phyloP scores from a whole-genome alignment of 2,113 vertebrate genomes.

The Entelurus aequoreus region DNA sequence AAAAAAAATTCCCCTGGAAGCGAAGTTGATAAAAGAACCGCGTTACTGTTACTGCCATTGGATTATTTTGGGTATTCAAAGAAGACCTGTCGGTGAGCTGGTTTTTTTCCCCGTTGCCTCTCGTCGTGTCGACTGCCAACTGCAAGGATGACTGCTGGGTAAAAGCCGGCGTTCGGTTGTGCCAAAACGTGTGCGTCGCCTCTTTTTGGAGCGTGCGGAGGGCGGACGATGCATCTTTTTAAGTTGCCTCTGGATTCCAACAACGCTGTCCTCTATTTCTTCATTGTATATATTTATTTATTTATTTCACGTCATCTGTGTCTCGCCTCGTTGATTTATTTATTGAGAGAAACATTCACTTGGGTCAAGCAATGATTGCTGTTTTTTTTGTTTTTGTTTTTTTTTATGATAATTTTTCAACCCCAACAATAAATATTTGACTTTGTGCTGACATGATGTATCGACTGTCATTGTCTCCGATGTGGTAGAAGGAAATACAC shows the following conservation, averaged over 20 bases:
- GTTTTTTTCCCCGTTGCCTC: slow-evolving; percentile 10
- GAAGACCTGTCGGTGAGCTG: slow-evolving; percentile 3
- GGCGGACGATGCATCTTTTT: slow-evolving; percentile 42
- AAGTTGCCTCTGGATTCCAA: slow-evolving; percentile 20
- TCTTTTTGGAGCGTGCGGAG: slow-evolving; percentile 5
- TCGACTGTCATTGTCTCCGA: slow-evolving; percentile 31
- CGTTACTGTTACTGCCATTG: too few species aligned
- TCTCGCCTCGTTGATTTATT: slow-evolving; percentile 45
- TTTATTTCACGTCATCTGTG: slow-evolving; percentile 48
- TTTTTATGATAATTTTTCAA: slow-evolving; percentile 15
- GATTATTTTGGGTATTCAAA: slow-evolving; percentile 1
- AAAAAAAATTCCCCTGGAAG: too few species aligned
- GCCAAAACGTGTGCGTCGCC: slow-evolving; percentile 40
- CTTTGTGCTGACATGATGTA: slow-evolving; percentile 9
- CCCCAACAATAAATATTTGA: slow-evolving; percentile 18
- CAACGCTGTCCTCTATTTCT: slow-evolving; percentile 26
- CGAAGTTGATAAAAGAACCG: neutral
- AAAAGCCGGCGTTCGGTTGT: slow-evolving; percentile 31
- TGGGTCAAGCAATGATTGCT: slow-evolving; percentile 22
- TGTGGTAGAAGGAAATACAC: slow-evolving; percentile 24
- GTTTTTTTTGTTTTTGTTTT: slow-evolving; percentile 1
- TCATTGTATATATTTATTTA: slow-evolving; percentile 58
- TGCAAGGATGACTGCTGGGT: slow-evolving; percentile 1
- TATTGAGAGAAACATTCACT: slow-evolving; percentile 40
- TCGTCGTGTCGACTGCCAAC: slow-evolving; percentile 19